phyloP scores from a whole-genome alignment of 2,888 invertebrate species.

The Cryptus viduatorius region DNA sequence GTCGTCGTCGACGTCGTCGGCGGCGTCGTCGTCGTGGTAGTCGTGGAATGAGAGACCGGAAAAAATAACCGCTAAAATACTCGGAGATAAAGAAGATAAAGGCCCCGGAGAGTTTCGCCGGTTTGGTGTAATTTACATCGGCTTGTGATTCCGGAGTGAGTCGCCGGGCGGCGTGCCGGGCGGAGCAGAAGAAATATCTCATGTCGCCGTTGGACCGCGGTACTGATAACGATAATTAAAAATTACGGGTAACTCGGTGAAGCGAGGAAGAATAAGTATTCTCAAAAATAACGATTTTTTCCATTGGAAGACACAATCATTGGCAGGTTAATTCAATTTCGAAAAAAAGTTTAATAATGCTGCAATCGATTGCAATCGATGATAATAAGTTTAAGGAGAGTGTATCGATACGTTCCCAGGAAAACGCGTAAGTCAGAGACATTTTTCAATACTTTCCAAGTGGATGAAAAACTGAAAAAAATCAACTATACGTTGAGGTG shows the following conservation, averaged over 20 bases:
- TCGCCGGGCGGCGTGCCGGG: constrained; percentile 68
- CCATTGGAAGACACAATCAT: constrained; percentile 13
- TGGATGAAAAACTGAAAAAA: too few relatives aligned
- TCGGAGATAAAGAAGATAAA: constrained; percentile 85
- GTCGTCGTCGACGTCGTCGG: constrained; percentile 52
- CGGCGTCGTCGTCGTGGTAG: constrained; percentile 60
- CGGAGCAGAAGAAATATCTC: constrained; percentile 79
- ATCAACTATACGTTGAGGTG: too few relatives aligned
- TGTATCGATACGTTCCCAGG: too few relatives aligned
- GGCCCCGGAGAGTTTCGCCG: constrained; percentile 78
- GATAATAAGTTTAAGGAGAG: too few relatives aligned
- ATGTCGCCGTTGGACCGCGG: constrained; percentile 75
- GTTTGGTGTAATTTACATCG: constrained; percentile 83
- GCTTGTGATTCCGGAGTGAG: constrained; percentile 83
- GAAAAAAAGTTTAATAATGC: background rate
- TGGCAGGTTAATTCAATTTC: background rate
- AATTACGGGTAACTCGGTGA: constrained; percentile 75
- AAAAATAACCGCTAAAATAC: constrained; percentile 84
- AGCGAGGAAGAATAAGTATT: constrained; percentile 62
- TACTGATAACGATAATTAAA: constrained; percentile 85
- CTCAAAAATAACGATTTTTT: constrained; percentile 26
- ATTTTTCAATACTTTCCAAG: too few relatives aligned
- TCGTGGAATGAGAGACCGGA: constrained; percentile 74
- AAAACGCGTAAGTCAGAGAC: too few relatives aligned
- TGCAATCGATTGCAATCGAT: background rate